A percentile compares a stretch with the other conserved stretches of the same genome.
phyloP scores from a whole-genome alignment of 1,140 invertebrate species.

The Diabrotica virgifera region DNA sequence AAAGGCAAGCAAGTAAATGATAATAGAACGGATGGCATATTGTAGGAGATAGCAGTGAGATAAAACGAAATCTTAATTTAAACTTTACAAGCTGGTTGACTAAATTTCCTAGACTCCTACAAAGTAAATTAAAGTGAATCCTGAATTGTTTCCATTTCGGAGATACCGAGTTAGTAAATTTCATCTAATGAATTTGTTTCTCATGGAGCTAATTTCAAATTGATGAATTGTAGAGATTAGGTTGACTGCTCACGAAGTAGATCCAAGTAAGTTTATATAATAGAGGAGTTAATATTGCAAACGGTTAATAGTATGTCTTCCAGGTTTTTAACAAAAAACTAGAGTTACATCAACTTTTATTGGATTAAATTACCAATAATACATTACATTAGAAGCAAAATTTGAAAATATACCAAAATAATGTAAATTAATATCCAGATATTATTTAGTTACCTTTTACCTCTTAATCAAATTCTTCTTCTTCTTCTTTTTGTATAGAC shows the following conservation, averaged over 20 bases:
- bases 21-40: neutral
- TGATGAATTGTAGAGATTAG: neutral
- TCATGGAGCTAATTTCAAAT: neutral
- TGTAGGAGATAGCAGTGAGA: neutral
- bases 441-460: no score
- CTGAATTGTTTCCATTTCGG: constrained; percentile 8
- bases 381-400: no score
- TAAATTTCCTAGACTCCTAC: constrained; percentile 10
- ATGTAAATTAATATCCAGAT: no score
- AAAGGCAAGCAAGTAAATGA: no score
- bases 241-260: no score
- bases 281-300: neutral
- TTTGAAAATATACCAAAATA: no score
- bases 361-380: no score
- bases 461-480: no score
- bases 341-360: no score
- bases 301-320: no score
- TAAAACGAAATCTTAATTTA: constrained; percentile 12
- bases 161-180: constrained; percentile 8
- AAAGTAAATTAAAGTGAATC: constrained; percentile 13
- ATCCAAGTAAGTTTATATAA: neutral
- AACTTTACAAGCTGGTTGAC: constrained; percentile 9
- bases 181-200: constrained; percentile 9
- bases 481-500: no score
- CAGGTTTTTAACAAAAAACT: no score